These are phyloP conservation scores for Oplegnathus fasciatus DNA, from an alignment of 2,113 vertebrate genomes.

Conservation along the genomic window DNA sequence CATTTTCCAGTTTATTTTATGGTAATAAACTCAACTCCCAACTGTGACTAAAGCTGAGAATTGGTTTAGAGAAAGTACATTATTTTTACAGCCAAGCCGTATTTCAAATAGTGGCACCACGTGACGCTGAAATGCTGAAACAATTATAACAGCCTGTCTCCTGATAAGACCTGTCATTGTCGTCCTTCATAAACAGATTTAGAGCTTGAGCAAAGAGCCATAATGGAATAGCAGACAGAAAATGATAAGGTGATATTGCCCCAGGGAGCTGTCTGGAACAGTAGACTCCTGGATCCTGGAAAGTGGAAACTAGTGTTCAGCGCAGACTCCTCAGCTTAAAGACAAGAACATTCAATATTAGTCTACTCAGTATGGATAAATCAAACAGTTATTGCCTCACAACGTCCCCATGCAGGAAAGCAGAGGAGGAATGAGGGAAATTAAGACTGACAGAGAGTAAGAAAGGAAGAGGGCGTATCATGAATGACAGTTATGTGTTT, in stretches of 20 bases:
- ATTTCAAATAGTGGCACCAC: conserved; percentile 22
- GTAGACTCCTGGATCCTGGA: conserved; percentile 24
- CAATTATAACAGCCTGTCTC: conserved; percentile 53
- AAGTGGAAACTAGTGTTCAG: conserved; percentile 30
- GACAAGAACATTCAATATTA: conserved; percentile 51
- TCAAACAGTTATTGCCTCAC: conserved; percentile 33
- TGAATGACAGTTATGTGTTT: conserved; percentile 30
- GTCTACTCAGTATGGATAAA: conserved; percentile 34
- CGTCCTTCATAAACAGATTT: conserved; percentile 65
- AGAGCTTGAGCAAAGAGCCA: conserved; percentile 24
- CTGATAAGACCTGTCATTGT: conserved; percentile 51
- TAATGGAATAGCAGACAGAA: conserved; percentile 59
- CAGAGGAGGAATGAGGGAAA: neutral
- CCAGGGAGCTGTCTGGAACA: conserved; percentile 40
- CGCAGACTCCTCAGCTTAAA: conserved; percentile 24
- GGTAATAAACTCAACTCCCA: conserved; percentile 7
- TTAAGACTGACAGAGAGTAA: conserved; percentile 3
- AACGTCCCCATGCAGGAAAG: neutral
- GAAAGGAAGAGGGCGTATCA: neutral
- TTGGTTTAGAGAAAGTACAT: conserved; percentile 39
- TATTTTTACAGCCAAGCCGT: conserved; percentile 37
- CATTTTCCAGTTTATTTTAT: conserved; percentile 13
- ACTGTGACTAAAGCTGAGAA: conserved; percentile 16
- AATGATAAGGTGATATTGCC: conserved; percentile 61
- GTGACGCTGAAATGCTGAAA: conserved; percentile 40